Conservation (phyloP, 2,113 vertebrate species). For the Pygathrix nemaeus region DNA sequence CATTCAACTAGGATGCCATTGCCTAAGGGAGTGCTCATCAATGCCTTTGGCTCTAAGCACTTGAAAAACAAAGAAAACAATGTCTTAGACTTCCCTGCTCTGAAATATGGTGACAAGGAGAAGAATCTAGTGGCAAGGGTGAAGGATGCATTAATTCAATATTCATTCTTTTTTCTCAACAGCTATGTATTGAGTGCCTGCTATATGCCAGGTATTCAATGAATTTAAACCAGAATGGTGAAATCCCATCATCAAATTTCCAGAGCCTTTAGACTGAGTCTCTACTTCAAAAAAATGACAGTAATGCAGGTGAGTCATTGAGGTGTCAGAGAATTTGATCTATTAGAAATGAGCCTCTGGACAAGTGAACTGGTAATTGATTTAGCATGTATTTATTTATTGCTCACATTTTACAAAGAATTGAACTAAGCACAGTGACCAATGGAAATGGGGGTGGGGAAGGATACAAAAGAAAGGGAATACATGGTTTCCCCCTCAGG, state of each 20-base stretch:
- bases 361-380: not conserved
- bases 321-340: not conserved
- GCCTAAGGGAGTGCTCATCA: slow-evolving; percentile 48
- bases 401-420: slow-evolving; percentile 6
- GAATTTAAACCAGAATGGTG: not conserved
- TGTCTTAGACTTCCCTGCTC: not conserved
- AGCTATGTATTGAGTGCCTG: not conserved
- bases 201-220: not conserved
- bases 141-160: slow-evolving; percentile 24
- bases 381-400: not conserved
- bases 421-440: not conserved
- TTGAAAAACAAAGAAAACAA: slow-evolving; percentile 39
- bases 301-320: not conserved
- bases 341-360: slow-evolving; percentile 34
- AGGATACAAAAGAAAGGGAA: not conserved
- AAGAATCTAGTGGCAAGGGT: slow-evolving; percentile 30
- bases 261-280: slow-evolving; percentile 25
- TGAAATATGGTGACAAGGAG: not conserved
- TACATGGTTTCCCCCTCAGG: not conserved
- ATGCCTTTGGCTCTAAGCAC: slow-evolving; percentile 53
- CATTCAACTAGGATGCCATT: slow-evolving; percentile 55
- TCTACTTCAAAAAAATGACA: slow-evolving; percentile 22
- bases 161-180: not conserved
- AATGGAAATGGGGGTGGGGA: not conserved
- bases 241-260: slow-evolving; percentile 23